Base-by-base conservation (phyloP, 2,888 invertebrate species). In the Parelbella ahira region DNA sequence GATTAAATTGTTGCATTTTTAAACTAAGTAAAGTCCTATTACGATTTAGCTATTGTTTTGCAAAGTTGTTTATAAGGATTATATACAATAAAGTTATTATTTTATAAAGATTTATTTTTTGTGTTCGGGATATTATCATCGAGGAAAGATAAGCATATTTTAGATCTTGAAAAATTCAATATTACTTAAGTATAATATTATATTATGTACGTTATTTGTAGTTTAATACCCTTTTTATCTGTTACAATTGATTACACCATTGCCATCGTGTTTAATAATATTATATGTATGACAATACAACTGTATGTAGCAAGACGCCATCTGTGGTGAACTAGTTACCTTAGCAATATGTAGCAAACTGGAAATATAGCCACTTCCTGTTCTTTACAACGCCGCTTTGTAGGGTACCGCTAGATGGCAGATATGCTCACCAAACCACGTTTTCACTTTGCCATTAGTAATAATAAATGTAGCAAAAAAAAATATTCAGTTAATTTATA, bases 1-100 rank as follows among this genome's bases (percentile, higher is more conserved):
- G 41, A 28, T 15, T 27, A 42, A 11, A 29, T 36, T 43, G 44
- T 50, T 48, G 48, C 46, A 48, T 51, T 57, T 56, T 55, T 48
- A 43, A 42, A 48, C 52, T 47, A 53, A 52, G 49, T 43, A 56
- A 62, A 76, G 63, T 78, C 71, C 72, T 73, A 71, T 54, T 48
- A 52, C 45, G 48, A 45, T 42, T 47, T 75, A 75, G 67, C 60
- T 71, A 71, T 71, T 70, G 68, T 68, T 70, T 58, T 63, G 49
- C 61, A 56, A 53, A 48, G 43, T 25, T 47, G 49, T 56, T 55
- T 39, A 49, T 48, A 45, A 30, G 46, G 37, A 29, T 34, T 27
- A 42, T 52, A 51, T 2, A 27, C 11, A 13, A 29, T 47, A 49
- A 49, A 46, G 13, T 19, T 46, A 43, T 46, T 25, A 42, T 51